Base-by-base conservation (phyloP, 2,113 vertebrate genomes). In the Apodemus sylvaticus region DNA sequence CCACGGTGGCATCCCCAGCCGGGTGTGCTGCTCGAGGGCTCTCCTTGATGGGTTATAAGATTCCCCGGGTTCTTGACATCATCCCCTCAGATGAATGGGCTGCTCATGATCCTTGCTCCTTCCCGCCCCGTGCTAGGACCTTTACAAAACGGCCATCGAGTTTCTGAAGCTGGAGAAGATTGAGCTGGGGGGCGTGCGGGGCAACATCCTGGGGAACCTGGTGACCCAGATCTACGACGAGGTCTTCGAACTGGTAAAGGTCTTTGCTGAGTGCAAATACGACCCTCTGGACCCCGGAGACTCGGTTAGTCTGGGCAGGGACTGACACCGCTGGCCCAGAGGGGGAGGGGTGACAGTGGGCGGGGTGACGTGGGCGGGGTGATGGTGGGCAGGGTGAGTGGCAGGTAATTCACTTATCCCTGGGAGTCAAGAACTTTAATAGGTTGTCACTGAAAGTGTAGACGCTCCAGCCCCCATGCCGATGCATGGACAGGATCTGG, bases 161-260 rank as follows among this genome's bases (percentile, higher is more conserved):
- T 98, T 99, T 12, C 85, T 96, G 94, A 98, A 97, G 97, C 94
- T 99, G 94, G 98, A 99, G 94, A 99, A 98, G 48, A 97, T 96
- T 0, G 98, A 98, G 77, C 24, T 99, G 4, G 99, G 98, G 8
- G 98, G 99, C 0, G 96, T 98, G 64, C 78, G 94, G 79, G 99
- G 99, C 4, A 98, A 96, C 78, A 78, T 98, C 90, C 95, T 99
- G 0, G 97, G 98, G 0, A 92, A 34, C 42, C 93, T 91, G 92
- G 95, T 99, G 64, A 12, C 97, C 3, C 97, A 82, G 73, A 96
- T 99, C 71, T 98, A 98, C 0, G 97, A 98, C 3, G 99, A 99
- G 86, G 97, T 99, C 81, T 98, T 98, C 1, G 97, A 98, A n/a
- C 94, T 98, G 51, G 92, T 98, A 87, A 98, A 97, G n/a, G 93